These are phyloP conservation scores for Lemur catta DNA, from an alignment of 2,797 vertebrate species.

Conservation along the genomic window DNA sequence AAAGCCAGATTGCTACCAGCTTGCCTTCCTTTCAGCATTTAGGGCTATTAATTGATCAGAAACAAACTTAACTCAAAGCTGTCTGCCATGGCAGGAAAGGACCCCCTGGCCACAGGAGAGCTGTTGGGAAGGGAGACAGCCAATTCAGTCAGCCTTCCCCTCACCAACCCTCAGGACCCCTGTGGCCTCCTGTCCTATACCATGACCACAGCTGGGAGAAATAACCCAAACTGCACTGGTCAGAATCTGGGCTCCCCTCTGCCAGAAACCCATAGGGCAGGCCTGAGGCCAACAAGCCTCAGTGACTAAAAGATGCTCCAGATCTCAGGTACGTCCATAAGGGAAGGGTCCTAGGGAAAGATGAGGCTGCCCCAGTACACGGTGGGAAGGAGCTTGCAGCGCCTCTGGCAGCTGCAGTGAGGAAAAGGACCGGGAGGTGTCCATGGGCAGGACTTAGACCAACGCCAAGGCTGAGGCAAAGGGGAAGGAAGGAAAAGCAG, in stretches of 20 bases:
- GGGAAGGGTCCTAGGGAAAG: neutral
- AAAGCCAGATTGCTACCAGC: neutral
- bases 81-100: neutral
- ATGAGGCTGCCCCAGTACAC: neutral
- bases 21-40: conserved; percentile 8
- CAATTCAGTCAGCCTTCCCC: neutral
- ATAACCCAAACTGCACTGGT: neutral
- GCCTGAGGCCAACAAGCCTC: neutral
- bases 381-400: neutral
- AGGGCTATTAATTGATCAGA: conserved; percentile 17
- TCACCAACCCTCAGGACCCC: neutral
- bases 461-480: neutral
- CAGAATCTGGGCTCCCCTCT: neutral
- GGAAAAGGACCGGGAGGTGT: too few relatives aligned
- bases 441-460: too few relatives aligned
- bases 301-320: neutral
- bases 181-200: neutral
- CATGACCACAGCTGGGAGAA: neutral
- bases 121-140: neutral
- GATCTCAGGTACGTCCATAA: neutral
- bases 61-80: neutral
- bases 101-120: neutral
- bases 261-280: neutral
- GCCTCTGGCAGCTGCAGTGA: neutral
- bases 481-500: neutral